A percentile compares a stretch with the other conserved stretches of the same genome.
Evolutionary conservation across 2,888 invertebrate species (phyloP).

Genomic region (Chymomyza amoena): DNA sequence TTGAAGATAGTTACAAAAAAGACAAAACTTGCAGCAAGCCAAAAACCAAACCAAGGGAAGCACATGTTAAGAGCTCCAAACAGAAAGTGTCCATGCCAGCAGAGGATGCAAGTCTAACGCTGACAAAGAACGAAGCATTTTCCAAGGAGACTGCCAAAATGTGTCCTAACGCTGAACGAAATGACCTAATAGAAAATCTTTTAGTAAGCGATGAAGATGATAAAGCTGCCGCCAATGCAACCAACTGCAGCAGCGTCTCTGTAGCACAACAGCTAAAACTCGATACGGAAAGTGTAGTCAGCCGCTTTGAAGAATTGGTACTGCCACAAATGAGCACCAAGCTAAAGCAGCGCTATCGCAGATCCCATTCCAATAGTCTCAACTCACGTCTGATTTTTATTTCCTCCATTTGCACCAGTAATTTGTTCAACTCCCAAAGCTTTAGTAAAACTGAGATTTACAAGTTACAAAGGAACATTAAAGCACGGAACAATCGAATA

Average conservation of each 20-base stretch:
- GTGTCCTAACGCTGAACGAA: background rate
- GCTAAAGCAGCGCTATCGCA: constrained; percentile 61
- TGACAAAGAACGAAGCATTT: background rate
- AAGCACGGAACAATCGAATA: constrained; percentile 61
- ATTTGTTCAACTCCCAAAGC: constrained; percentile 56
- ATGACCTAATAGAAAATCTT: constrained; percentile 32
- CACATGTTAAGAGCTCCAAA: too few relatives aligned
- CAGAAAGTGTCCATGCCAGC: too few relatives aligned
- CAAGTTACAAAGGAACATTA: constrained; percentile 73
- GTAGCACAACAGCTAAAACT: constrained; percentile 53
- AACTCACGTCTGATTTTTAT: constrained; percentile 70
- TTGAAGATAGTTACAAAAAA: background rate
- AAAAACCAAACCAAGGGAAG: too few relatives aligned
- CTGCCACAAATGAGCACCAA: constrained; percentile 63
- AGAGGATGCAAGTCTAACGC: background rate
- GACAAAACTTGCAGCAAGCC: background rate
- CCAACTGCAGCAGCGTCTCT: constrained; percentile 49
- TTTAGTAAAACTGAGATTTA: constrained; percentile 68
- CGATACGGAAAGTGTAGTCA: constrained; percentile 70
- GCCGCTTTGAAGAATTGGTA: constrained; percentile 74
- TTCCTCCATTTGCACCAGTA: constrained; percentile 68
- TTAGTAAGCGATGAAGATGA: constrained; percentile 34
- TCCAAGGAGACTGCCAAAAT: constrained; percentile 11
- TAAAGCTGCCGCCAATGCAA: constrained; percentile 23
- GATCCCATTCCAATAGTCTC: constrained; percentile 54